Percentiles rank a stretch among this genome's conserved stretches.
Evolutionary conservation across 2,888 invertebrate species (phyloP).

Genomic region (Chaetogeoica ovagalla): DNA sequence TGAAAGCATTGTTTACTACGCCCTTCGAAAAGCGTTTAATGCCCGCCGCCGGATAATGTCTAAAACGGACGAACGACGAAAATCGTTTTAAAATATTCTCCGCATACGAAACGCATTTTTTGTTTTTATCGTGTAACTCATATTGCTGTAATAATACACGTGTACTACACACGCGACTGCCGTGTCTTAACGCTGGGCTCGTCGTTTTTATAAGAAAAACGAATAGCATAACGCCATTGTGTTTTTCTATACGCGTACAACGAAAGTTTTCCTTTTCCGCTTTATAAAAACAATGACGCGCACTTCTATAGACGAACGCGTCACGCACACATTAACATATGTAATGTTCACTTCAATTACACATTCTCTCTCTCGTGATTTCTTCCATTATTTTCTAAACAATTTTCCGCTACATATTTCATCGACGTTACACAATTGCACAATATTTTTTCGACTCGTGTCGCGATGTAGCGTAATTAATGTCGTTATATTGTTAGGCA

Average conservation of each 20-base stretch:
- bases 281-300: background rate
- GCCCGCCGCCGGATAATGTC: background rate
- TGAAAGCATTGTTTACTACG: slow-evolving; percentile 6
- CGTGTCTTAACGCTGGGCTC: background rate
- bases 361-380: slow-evolving; percentile 1
- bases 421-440: slow-evolving; percentile 8
- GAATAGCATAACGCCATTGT: slow-evolving; percentile 24
- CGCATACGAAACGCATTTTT: slow-evolving; percentile 2
- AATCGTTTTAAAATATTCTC: background rate
- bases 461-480: background rate
- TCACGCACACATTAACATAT: slow-evolving; percentile 43
- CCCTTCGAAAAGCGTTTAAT: background rate
- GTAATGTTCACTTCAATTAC: slow-evolving; percentile 5
- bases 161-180: no score
- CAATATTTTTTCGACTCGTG: background rate
- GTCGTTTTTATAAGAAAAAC: slow-evolving; percentile 21
- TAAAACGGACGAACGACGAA: background rate
- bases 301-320: background rate
- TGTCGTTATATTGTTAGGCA: no score
- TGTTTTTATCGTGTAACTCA: background rate
- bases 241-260: slow-evolving; percentile 1
- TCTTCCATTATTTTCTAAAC: background rate
- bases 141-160: no score
- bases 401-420: slow-evolving; percentile 36
- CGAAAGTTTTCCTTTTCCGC: slow-evolving; percentile 25